Evolutionary conservation across 2,113 vertebrate genomes (phyloP).

Genomic region (Thunnus maccoyii): DNA sequence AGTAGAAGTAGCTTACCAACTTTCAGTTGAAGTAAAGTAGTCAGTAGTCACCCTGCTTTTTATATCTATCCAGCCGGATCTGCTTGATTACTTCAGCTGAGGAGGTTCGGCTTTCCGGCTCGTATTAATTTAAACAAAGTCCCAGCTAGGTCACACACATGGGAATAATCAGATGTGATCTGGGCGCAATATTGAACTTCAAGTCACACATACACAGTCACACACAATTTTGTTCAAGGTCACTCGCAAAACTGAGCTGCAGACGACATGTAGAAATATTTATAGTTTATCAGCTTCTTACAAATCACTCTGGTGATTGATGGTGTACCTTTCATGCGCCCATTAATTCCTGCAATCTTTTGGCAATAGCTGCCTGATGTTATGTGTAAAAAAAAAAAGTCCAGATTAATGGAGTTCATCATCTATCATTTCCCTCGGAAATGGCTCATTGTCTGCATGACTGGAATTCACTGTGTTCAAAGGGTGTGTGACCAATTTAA

Average conservation of each 20-base stretch:
- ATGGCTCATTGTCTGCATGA: conserved; percentile 31
- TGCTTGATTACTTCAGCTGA: conserved; percentile 57
- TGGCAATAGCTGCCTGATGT: conserved; percentile 46
- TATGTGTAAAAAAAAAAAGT: conserved; percentile 52
- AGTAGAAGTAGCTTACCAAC: conserved; percentile 2
- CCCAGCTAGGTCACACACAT: conserved; percentile 67
- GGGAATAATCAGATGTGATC: conserved; percentile 73
- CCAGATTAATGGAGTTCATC: conserved; percentile 57
- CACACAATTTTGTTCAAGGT: background rate
- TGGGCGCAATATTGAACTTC: conserved; percentile 48
- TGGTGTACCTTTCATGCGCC: conserved; percentile 32
- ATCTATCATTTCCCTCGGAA: conserved; percentile 53
- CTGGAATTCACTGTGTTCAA: conserved; percentile 26
- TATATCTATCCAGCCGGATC: conserved; percentile 28
- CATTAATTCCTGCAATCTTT: conserved; percentile 56
- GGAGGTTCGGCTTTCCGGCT: conserved; percentile 43
- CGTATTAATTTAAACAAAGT: conserved; percentile 62
- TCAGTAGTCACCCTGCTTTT: conserved; percentile 19
- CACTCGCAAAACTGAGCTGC: conserved; percentile 8
- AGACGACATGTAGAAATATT: conserved; percentile 38
- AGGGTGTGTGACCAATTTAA: conserved; percentile 23
- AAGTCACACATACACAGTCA: conserved; percentile 34
- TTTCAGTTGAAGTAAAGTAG: conserved; percentile 21
- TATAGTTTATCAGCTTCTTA: conserved; percentile 52
- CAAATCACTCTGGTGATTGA: conserved; percentile 55